Conservation (phyloP, 1,140 invertebrate species). For the Lasioglossum baleicum region DNA sequence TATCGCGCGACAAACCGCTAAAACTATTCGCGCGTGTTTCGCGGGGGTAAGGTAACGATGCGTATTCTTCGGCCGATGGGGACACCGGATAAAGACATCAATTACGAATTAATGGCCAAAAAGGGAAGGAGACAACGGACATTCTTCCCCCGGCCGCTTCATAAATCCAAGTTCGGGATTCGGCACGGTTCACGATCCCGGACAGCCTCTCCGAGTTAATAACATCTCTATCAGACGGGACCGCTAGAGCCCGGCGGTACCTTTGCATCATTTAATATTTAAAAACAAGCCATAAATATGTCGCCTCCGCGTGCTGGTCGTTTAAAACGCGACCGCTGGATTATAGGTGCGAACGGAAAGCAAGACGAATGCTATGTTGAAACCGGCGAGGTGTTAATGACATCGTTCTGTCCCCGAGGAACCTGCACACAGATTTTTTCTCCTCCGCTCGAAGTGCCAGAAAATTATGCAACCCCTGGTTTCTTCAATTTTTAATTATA, state of each 20-base stretch:
- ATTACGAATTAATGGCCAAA: slow-evolving; percentile 46
- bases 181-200: slow-evolving; percentile 56
- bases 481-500: no score
- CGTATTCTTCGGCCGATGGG: neutral
- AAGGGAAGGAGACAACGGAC: slow-evolving; percentile 1
- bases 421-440: slow-evolving; percentile 9
- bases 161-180: slow-evolving; percentile 69
- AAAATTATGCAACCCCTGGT: no score
- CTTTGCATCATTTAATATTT: slow-evolving; percentile 79
- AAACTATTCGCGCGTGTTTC: no score
- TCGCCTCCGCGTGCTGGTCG: slow-evolving; percentile 72
- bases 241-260: slow-evolving; percentile 56
- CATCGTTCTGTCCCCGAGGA: slow-evolving; percentile 61
- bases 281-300: slow-evolving; percentile 81
- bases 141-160: slow-evolving; percentile 42
- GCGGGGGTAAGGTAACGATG: neutral
- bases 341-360: slow-evolving; percentile 65
- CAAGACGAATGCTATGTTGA: slow-evolving; percentile 79
- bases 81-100: slow-evolving; percentile 28
- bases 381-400: slow-evolving; percentile 76
- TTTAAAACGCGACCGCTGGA: slow-evolving; percentile 72
- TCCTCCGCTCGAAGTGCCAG: neutral
- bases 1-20: no score
- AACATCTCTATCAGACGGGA: slow-evolving; percentile 58
- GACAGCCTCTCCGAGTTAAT: slow-evolving; percentile 48